These are phyloP conservation scores for Anguilla pacifica DNA, from an alignment of 2,797 vertebrate genomes.

Conservation along the genomic window DNA sequence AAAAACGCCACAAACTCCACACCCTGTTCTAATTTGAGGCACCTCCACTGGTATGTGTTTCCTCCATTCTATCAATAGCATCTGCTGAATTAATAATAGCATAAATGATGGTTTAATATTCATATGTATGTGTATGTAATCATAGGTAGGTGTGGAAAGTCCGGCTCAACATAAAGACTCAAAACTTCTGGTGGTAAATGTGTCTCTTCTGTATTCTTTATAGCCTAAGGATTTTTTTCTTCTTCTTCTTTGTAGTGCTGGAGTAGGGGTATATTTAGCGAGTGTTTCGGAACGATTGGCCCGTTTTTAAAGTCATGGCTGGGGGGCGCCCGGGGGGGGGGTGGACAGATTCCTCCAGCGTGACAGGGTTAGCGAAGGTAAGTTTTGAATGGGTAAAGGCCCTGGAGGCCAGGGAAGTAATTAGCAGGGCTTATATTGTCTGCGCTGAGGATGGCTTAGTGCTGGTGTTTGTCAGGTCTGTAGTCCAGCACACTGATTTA, in stretches of 20 bases:
- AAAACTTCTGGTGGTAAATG: background rate
- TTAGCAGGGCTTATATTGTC: conserved; percentile 25
- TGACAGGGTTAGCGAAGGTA: conserved; percentile 54
- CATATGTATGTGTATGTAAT: background rate
- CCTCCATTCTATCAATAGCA: background rate
- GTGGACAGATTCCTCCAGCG: background rate
- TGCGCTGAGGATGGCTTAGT: conserved; percentile 9
- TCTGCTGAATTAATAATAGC: background rate
- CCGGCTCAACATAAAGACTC: background rate
- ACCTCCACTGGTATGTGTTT: background rate
- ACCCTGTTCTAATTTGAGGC: background rate
- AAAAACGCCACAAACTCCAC: background rate
- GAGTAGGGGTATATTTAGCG: background rate
- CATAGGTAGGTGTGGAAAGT: background rate
- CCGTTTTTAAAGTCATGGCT: background rate
- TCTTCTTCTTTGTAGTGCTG: background rate
- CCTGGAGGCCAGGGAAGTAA: conserved; percentile 29
- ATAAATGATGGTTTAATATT: background rate
- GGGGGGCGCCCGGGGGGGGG: background rate
- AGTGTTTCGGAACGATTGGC: background rate
- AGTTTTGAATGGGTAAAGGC: conserved; percentile 47
- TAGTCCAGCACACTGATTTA: background rate
- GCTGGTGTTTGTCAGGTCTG: background rate
- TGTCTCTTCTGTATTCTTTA: background rate
- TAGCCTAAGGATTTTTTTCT: background rate